Evolutionary conservation across 2,797 vertebrate genomes (phyloP).

Genomic region (Fundulus diaphanus): DNA sequence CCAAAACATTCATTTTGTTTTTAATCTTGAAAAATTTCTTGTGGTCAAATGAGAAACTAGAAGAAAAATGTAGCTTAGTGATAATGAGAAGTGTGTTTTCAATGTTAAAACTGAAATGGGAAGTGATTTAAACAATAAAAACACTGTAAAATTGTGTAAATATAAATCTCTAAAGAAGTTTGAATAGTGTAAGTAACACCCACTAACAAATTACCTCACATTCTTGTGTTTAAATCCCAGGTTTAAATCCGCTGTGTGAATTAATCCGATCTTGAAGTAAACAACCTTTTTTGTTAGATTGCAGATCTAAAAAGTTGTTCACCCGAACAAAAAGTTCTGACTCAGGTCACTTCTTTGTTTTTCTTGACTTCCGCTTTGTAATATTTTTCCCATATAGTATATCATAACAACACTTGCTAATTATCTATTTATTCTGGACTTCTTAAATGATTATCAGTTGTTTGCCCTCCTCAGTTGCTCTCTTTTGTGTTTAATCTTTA

Average conservation of each 20-base stretch:
- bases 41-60: neutral
- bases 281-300: neutral
- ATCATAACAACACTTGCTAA: neutral
- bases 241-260: neutral
- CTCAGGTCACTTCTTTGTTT: neutral
- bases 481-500: conserved; percentile 24
- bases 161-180: neutral
- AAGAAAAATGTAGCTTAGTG: neutral
- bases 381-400: neutral
- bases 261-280: conserved; percentile 1
- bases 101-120: neutral
- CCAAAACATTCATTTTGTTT: neutral
- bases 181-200: neutral
- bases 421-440: conserved; percentile 2
- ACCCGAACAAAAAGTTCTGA: neutral
- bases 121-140: neutral
- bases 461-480: neutral
- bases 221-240: neutral
- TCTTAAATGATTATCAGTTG: conserved; percentile 20
- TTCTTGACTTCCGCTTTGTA: conserved; percentile 18
- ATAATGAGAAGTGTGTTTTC: neutral
- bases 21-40: neutral
- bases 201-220: neutral
- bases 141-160: neutral
- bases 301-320: conserved; percentile 10